These are phyloP conservation scores for Megaceryle torquata DNA, from an alignment of 2,113 vertebrate species.

Conservation along the genomic window DNA sequence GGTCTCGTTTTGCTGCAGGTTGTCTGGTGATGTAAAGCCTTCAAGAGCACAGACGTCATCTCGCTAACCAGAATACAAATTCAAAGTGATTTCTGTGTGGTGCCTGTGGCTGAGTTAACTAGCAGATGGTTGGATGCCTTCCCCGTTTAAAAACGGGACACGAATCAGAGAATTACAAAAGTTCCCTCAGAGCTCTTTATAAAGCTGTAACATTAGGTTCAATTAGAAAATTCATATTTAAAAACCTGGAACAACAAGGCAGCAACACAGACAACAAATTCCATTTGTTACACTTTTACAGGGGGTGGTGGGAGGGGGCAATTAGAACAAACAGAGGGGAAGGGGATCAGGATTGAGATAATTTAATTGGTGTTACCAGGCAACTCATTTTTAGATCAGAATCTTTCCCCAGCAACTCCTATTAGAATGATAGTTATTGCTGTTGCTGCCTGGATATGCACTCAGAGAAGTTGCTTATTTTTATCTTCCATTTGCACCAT, in stretches of 20 bases:
- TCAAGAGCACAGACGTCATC: background rate
- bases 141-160: background rate
- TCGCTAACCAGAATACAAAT: background rate
- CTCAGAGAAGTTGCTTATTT: background rate
- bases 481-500: background rate
- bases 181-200: background rate
- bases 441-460: background rate
- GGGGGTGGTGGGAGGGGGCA: background rate
- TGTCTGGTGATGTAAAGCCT: slow-evolving; percentile 10
- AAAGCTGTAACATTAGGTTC: background rate
- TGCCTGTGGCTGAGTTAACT: background rate
- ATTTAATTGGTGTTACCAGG: slow-evolving; percentile 13
- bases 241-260: background rate
- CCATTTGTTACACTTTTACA: background rate
- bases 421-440: background rate
- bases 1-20: slow-evolving; percentile 1
- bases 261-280: background rate
- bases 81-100: background rate
- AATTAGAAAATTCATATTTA: background rate
- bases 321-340: background rate
- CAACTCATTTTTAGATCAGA: background rate
- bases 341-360: background rate
- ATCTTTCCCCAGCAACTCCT: background rate
- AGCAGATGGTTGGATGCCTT: background rate
- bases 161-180: background rate